Percentiles rank a stretch among this genome's conserved stretches.
Evolutionary conservation across 1,140 invertebrate genomes (phyloP).

Genomic region (Drosophila saltans): DNA sequence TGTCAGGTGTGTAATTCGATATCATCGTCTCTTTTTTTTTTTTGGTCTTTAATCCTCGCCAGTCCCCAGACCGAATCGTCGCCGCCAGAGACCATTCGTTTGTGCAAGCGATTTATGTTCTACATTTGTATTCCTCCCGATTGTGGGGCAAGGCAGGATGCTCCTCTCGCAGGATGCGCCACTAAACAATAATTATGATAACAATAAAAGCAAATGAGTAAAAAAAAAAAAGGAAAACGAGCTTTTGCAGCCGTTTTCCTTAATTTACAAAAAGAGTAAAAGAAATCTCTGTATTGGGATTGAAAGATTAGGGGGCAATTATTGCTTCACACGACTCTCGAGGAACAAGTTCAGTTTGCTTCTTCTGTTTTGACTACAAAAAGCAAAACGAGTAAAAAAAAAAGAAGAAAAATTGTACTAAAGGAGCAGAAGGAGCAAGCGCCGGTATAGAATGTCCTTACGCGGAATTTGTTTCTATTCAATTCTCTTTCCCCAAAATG

Average conservation of each 20-base stretch:
- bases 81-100: slow-evolving; percentile 55
- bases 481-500: not conserved
- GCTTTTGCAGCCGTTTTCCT: slow-evolving; percentile 29
- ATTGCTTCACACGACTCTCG: slow-evolving; percentile 67
- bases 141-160: slow-evolving; percentile 40
- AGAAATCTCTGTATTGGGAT: not conserved
- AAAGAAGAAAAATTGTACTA: slow-evolving; percentile 13
- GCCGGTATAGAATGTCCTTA: slow-evolving; percentile 77
- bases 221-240: slow-evolving; percentile 25
- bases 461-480: slow-evolving; percentile 42
- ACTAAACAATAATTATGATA: slow-evolving; percentile 82
- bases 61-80: slow-evolving; percentile 51
- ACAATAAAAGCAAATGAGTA: slow-evolving; percentile 59
- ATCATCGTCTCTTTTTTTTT: slow-evolving; percentile 43
- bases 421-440: slow-evolving; percentile 42
- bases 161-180: slow-evolving; percentile 65
- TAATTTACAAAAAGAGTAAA: slow-evolving; percentile 25
- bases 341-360: slow-evolving; percentile 6
- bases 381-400: slow-evolving; percentile 33
- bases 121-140: slow-evolving; percentile 67
- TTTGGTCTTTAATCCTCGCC: slow-evolving; percentile 77
- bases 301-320: slow-evolving; percentile 76
- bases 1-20: slow-evolving; percentile 83
- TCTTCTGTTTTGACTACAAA: slow-evolving; percentile 57
- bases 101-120: slow-evolving; percentile 82